Percentiles rank a stretch among this genome's conserved stretches.
Conservation (phyloP, 2,888 invertebrate genomes). For the Acleris laterana region DNA sequence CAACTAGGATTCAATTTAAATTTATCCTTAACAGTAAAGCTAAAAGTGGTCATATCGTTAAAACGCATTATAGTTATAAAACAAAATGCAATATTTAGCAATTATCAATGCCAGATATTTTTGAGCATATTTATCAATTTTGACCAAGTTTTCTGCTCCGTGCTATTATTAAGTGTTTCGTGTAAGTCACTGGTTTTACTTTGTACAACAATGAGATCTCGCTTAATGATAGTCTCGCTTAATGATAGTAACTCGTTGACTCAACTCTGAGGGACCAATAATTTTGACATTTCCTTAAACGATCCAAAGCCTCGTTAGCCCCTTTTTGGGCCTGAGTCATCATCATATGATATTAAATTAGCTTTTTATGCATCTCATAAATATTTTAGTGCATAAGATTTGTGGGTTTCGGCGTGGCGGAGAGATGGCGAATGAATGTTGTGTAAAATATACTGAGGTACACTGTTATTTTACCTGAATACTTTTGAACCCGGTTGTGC, state of each 20-base stretch:
- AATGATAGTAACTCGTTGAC: background rate
- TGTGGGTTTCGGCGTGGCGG: conserved; percentile 2
- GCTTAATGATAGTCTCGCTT: background rate
- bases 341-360: conserved; percentile 54
- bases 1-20: too few species aligned
- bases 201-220: background rate
- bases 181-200: background rate
- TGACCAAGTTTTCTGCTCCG: too few species aligned
- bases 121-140: too few species aligned
- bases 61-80: too few species aligned
- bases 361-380: conserved; percentile 51
- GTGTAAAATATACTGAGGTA: background rate
- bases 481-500: background rate
- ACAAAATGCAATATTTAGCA: too few species aligned
- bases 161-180: background rate
- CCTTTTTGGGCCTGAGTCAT: conserved; percentile 64
- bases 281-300: conserved; percentile 65
- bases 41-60: too few species aligned
- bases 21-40: too few species aligned
- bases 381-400: conserved; percentile 31
- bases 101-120: too few species aligned
- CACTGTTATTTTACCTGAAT: background rate
- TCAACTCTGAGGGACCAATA: conserved; percentile 41
- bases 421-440: background rate
- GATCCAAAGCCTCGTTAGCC: conserved; percentile 55